Evolutionary conservation across 2,888 invertebrate species (phyloP).

Genomic region (Ectemnius continuus): DNA sequence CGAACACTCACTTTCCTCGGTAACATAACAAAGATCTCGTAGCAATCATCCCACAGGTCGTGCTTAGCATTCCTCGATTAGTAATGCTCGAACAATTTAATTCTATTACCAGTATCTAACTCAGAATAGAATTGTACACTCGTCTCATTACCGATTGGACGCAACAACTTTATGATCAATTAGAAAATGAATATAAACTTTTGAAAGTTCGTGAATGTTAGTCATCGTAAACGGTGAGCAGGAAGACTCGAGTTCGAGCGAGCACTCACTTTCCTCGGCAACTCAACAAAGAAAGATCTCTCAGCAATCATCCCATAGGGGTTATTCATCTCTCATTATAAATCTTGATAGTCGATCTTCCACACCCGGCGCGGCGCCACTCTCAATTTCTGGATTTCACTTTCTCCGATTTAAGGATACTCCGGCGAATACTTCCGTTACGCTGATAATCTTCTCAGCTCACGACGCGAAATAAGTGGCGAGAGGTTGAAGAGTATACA

Average conservation of each 20-base stretch:
- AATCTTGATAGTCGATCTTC: neutral
- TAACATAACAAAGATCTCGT: neutral
- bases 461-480: neutral
- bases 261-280: too few species aligned
- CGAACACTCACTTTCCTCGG: too few species aligned
- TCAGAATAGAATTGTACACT: neutral
- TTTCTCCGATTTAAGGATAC: neutral
- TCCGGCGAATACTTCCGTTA: neutral
- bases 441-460: neutral
- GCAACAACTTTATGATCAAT: too few species aligned
- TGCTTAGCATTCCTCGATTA: neutral
- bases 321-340: neutral
- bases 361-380: neutral
- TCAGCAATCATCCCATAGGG: neutral
- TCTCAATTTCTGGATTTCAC: neutral
- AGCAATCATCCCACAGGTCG: neutral
- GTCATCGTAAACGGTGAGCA: too few species aligned
- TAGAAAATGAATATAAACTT: too few species aligned
- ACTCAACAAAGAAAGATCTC: neutral
- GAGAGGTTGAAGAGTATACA: neutral
- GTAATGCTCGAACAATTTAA: neutral
- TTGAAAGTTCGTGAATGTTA: too few species aligned
- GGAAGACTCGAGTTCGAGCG: too few species aligned
- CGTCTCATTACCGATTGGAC: neutral
- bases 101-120: constrained; percentile 21